phyloP scores from a whole-genome alignment of 2,113 vertebrate species.

The Thamnaconus septentrionalis region DNA sequence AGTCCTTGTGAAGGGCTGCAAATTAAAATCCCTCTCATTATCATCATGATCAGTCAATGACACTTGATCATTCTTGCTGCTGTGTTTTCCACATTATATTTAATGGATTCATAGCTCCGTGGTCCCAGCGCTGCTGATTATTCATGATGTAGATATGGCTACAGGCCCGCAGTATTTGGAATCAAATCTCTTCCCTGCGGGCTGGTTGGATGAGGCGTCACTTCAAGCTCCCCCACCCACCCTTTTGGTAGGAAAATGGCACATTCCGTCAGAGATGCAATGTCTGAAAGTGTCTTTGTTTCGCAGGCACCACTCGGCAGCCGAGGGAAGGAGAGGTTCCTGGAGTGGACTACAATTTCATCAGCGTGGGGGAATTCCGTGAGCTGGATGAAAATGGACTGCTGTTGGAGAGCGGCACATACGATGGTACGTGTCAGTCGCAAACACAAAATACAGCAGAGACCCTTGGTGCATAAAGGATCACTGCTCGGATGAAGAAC shows the following conservation, averaged over 20 bases:
- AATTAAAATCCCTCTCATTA: constrained; percentile 41
- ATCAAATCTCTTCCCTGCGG: constrained; percentile 41
- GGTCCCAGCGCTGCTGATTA: constrained; percentile 46
- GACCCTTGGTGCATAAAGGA: neutral
- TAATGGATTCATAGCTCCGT: constrained; percentile 36
- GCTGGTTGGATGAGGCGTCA: constrained; percentile 22
- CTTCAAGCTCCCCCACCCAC: neutral
- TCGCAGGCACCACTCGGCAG: constrained; percentile 92
- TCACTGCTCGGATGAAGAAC: no score
- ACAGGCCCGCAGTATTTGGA: neutral
- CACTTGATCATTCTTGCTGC: constrained; percentile 19
- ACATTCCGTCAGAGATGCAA: constrained; percentile 5
- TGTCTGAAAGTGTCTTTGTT: constrained; percentile 29
- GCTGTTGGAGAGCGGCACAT: constrained; percentile 96
- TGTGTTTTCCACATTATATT: constrained; percentile 42
- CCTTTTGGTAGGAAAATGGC: neutral
- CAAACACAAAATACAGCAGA: neutral
- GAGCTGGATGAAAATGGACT: constrained; percentile 94
- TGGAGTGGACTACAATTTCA: constrained; percentile 98
- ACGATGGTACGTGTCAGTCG: constrained; percentile 84
- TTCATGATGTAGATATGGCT: constrained; percentile 53
- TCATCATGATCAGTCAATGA: constrained; percentile 26
- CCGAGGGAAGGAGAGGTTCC: constrained; percentile 97
- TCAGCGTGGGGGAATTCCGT: constrained; percentile 93
- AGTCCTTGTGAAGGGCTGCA: constrained; percentile 3